Percentiles rank a stretch among this genome's conserved stretches.
Conservation (phyloP, 1,140 invertebrate genomes). For the Drosophila bocki region DNA sequence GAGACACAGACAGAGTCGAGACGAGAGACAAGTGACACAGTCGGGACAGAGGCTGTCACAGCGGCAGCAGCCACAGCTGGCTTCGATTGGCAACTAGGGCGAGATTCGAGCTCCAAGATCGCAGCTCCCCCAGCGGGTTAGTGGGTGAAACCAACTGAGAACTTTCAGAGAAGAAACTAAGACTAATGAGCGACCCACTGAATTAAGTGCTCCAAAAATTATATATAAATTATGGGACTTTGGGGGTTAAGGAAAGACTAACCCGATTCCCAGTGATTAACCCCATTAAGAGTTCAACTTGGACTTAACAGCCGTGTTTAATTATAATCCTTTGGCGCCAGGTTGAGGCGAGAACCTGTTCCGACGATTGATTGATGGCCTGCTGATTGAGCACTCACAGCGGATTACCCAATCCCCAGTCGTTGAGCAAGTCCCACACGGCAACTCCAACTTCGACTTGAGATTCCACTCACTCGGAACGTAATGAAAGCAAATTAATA, state of each 20-base stretch:
- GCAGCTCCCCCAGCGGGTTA: conserved; percentile 8
- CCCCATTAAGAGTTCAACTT: not conserved
- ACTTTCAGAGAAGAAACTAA: not conserved
- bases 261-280: not conserved
- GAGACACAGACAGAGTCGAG: conserved; percentile 10
- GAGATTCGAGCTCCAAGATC: conserved; percentile 6
- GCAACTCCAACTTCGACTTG: not conserved
- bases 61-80: conserved; percentile 40
- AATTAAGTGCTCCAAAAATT: not conserved
- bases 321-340: conserved; percentile 27
- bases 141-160: conserved; percentile 25
- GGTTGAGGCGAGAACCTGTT: conserved; percentile 20
- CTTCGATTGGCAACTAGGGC: conserved; percentile 58
- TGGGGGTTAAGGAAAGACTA: not conserved
- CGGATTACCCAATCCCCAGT: conserved; percentile 31
- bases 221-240: not conserved
- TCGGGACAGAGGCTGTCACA: conserved; percentile 37
- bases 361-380: conserved; percentile 29
- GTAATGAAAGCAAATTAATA: conserved; percentile 61
- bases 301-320: not conserved
- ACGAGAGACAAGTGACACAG: conserved; percentile 21
- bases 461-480: conserved; percentile 42
- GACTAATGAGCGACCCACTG: conserved; percentile 1
- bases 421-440: conserved; percentile 28
- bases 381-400: conserved; percentile 22